Percentiles rank a stretch among this genome's conserved stretches.
These are phyloP conservation scores for Aegithalos caudatus DNA, from an alignment of 2,113 vertebrate species.

Conservation along the genomic window DNA sequence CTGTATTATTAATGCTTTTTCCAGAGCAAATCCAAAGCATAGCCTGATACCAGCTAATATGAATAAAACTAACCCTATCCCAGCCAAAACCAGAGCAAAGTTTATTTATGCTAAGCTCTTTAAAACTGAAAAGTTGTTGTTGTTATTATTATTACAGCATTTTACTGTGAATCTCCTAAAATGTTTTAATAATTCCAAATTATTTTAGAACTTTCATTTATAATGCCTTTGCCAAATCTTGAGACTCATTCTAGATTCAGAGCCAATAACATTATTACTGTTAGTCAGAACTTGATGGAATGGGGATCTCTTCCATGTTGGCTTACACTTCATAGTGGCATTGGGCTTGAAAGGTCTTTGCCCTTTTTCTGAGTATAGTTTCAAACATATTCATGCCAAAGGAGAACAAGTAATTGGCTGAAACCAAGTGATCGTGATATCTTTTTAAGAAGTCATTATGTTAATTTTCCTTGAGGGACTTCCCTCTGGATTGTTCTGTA, in stretches of 20 bases:
- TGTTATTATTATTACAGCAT: neutral
- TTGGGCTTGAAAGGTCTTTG: neutral
- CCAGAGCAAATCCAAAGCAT: neutral
- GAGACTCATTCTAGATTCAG: neutral
- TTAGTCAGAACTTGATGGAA: neutral
- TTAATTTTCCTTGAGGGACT: slow-evolving; percentile 13
- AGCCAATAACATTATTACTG: neutral
- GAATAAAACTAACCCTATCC: neutral
- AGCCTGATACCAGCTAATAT: neutral
- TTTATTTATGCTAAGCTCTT: neutral
- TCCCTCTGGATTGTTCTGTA: neutral
- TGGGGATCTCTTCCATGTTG: neutral
- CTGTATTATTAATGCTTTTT: neutral
- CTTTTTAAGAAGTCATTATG: neutral
- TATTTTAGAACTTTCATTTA: neutral
- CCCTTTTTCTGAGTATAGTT: neutral
- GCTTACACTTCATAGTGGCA: neutral
- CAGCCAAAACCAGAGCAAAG: neutral
- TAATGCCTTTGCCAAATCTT: neutral
- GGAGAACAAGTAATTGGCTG: slow-evolving; percentile 8
- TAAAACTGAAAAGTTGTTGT: neutral
- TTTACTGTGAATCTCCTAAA: neutral
- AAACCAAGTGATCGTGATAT: neutral
- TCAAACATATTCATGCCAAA: neutral
- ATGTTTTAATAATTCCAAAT: neutral